These are phyloP conservation scores for Alcis repandata DNA, from an alignment of 2,888 invertebrate species.

Conservation along the genomic window DNA sequence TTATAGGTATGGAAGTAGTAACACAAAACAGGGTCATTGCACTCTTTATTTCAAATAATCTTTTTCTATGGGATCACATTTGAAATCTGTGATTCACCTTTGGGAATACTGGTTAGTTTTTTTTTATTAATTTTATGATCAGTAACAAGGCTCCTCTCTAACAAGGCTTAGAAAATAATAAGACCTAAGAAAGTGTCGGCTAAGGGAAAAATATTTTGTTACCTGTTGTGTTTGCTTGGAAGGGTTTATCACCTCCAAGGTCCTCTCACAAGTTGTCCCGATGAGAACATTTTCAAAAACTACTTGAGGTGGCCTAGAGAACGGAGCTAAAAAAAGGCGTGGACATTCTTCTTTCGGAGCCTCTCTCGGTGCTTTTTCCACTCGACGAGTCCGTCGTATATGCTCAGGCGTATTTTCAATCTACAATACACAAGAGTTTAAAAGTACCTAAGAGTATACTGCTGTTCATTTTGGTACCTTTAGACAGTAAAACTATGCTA, in stretches of 20 bases:
- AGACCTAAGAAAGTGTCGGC: too few species aligned
- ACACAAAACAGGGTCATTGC: too few species aligned
- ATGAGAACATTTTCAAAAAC: slow-evolving; percentile 89
- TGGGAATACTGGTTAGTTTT: not conserved
- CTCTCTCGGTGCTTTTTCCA: slow-evolving; percentile 62
- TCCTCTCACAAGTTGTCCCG: slow-evolving; percentile 83
- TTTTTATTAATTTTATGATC: too few species aligned
- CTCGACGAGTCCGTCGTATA: slow-evolving; percentile 68
- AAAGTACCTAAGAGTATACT: too few species aligned
- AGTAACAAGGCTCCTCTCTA: too few species aligned
- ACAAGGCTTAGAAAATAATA: too few species aligned
- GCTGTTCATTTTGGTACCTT: not conserved
- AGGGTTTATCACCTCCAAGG: slow-evolving; percentile 88
- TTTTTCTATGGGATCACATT: too few species aligned
- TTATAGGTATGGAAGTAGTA: too few species aligned
- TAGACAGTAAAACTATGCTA: too few species aligned
- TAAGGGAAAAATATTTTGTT: slow-evolving; percentile 28
- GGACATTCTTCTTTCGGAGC: slow-evolving; percentile 79
- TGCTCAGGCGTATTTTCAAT: slow-evolving; percentile 83
- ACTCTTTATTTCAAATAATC: too few species aligned
- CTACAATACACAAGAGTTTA: slow-evolving; percentile 58
- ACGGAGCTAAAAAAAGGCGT: slow-evolving; percentile 88
- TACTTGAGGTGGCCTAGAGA: slow-evolving; percentile 89
- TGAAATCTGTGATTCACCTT: too few species aligned
- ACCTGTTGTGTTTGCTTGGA: slow-evolving; percentile 76